Percentiles rank a stretch among this genome's conserved stretches.
These are phyloP conservation scores for Ptilodon capucinus DNA, from an alignment of 2,888 invertebrate species.

Conservation along the genomic window DNA sequence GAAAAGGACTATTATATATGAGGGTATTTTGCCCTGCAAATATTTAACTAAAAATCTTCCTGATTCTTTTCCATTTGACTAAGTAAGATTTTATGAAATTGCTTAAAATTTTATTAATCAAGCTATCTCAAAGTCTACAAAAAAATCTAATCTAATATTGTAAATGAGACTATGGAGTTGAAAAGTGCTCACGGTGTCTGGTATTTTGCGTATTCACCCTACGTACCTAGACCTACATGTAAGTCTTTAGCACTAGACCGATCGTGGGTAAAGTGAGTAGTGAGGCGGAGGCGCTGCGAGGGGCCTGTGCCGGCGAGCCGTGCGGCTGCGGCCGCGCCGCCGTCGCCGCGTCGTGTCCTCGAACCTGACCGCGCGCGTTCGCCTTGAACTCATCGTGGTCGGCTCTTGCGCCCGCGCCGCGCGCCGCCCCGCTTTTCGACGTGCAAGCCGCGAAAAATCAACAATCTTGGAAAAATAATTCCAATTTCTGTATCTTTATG, in stretches of 20 bases:
- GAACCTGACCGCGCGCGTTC: slow-evolving; percentile 80
- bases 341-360: slow-evolving; percentile 64
- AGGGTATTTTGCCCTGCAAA: too few species aligned
- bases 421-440: too few species aligned
- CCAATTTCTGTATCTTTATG: neutral
- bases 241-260: slow-evolving; percentile 26
- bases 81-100: too few species aligned
- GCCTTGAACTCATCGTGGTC: slow-evolving; percentile 77
- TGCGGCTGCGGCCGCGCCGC: slow-evolving; percentile 61
- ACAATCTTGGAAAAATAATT: slow-evolving; percentile 44
- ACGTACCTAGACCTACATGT: neutral
- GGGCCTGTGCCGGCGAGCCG: slow-evolving; percentile 53
- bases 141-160: too few species aligned
- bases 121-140: too few species aligned
- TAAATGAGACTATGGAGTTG: too few species aligned
- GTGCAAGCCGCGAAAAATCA: slow-evolving; percentile 62
- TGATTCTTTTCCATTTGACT: too few species aligned
- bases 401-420: slow-evolving; percentile 62
- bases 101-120: too few species aligned
- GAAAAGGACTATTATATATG: too few species aligned
- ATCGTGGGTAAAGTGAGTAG: slow-evolving; percentile 35
- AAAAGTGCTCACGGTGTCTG: too few species aligned
- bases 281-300: slow-evolving; percentile 66
- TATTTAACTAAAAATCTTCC: too few species aligned
- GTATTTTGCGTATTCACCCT: too few species aligned